Base-by-base conservation (phyloP, 2,888 invertebrate genomes). In the Helicoverpa assulta region DNA sequence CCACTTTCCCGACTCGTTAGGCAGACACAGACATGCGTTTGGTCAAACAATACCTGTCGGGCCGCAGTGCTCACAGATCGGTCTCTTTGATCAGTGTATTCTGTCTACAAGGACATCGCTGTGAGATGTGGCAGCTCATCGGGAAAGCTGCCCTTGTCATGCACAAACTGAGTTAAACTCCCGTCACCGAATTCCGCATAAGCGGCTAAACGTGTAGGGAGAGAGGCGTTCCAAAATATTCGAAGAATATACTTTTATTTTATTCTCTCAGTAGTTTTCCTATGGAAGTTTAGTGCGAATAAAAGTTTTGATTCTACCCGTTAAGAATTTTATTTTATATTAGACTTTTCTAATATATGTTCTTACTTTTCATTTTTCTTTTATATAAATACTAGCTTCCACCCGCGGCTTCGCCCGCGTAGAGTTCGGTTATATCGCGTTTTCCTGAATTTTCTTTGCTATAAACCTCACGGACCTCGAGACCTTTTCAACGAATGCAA, bases 81-180 rank as follows among this genome's bases (percentile, higher is more conserved):
- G 65, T 54, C 73, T 53, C 74, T 76, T 76, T 76, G 74, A 76
- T 76, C 63, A 78, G 19, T 29, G 47, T 37, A 73, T 73, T 78
- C 74, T 61, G 50, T 26, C 52, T 59, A 29, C 60, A 12, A 63
- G 37, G 52, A 57, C 62, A 63, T 14, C 26, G 40, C 21, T 58
- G 57, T 26, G 0, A 60, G 56, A 57, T 43, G 37, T 57, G 21
- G 53, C 14, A 29, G 18, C 37, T 56, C 58, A 52, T 55, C 62
- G 14, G 33, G 50, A 61, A 51, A 7, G 10, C 12, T 50, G 52
- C 50, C 40, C 43, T 55, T 55, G 54, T 77, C 58, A 37, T 12
- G 62, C 18, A 26, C 52, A 73, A 65, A 59, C 59, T 40, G 37
- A 58, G 61, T 72, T 61, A 58, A 54, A 78, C 66, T 51, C 60